Evolutionary conservation across 1,140 invertebrate species (phyloP).

Genomic region (Calephelis nemesis): DNA sequence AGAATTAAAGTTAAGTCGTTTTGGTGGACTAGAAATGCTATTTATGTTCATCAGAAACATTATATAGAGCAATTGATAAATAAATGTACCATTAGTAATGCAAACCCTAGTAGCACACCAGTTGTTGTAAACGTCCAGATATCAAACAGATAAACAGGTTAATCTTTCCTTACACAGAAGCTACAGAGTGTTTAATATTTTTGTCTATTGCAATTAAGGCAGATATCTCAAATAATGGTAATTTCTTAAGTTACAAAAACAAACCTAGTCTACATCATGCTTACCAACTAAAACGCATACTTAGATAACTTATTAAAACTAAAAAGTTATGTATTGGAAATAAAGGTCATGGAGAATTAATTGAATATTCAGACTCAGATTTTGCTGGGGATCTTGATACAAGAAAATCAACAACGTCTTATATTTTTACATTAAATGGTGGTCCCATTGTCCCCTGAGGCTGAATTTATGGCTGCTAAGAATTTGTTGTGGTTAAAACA

Average conservation of each 20-base stretch:
- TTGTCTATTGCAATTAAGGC: constrained; percentile 49
- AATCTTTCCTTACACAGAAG: constrained; percentile 44
- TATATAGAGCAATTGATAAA: constrained; percentile 22
- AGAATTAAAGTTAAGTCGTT: constrained; percentile 30
- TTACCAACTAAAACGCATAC: no score
- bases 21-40: constrained; percentile 32
- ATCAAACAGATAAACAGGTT: constrained; percentile 18
- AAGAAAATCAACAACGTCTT: neutral
- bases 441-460: neutral
- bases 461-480: neutral
- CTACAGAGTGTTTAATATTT: constrained; percentile 64
- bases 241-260: constrained; percentile 36
- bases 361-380: no score
- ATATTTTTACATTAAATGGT: neutral
- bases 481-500: neutral
- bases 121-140: constrained; percentile 23
- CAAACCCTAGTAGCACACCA: constrained; percentile 3
- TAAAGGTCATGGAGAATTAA: no score
- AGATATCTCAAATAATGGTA: constrained; percentile 32
- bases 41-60: constrained; percentile 21
- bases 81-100: constrained; percentile 22
- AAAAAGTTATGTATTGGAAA: no score
- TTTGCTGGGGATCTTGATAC: neutral
- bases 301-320: no score
- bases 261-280: neutral